Percentiles rank a stretch among this genome's conserved stretches.
Evolutionary conservation across 2,113 vertebrate genomes (phyloP).

Genomic region (Muscicapa adusta): DNA sequence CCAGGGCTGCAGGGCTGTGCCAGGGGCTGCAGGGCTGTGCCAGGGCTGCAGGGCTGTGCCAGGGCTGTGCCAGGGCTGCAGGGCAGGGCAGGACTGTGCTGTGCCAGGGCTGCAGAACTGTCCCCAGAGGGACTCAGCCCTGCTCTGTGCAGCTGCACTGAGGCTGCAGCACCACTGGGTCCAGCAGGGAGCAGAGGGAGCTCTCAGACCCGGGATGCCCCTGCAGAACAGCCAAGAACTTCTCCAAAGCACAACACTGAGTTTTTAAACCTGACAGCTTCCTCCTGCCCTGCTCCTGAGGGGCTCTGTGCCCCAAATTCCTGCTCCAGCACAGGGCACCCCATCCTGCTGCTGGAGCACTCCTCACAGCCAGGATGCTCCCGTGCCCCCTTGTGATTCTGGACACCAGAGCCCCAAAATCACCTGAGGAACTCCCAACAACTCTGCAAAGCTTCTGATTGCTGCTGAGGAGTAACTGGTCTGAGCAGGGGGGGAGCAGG

Average conservation of each 20-base stretch:
- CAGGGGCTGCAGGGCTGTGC: neutral
- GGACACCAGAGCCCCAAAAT: neutral
- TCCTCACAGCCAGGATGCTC: fast-evolving
- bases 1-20: too few relatives aligned
- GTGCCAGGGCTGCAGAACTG: neutral
- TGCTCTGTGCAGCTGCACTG: fast-evolving
- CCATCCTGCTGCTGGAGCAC: neutral
- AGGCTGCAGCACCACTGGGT: fast-evolving
- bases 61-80: too few relatives aligned
- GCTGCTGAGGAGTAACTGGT: neutral
- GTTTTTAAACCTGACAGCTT: fast-evolving
- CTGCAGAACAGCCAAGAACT: fast-evolving
- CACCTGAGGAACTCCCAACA: neutral
- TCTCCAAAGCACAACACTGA: fast-evolving
- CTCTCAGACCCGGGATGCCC: fast-evolving
- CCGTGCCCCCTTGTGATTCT: fast-evolving
- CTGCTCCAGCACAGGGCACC: neutral
- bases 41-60: too few relatives aligned
- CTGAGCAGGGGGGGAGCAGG: fast-evolving
- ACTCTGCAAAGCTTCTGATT: fast-evolving
- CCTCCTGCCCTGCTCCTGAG: neutral
- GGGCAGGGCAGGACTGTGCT: neutral
- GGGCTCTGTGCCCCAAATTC: neutral
- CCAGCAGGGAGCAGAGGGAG: fast-evolving
- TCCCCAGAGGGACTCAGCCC: fast-evolving